Evolutionary conservation across 2,113 vertebrate species (phyloP).

Genomic region (Poeciliopsis occidentalis): DNA sequence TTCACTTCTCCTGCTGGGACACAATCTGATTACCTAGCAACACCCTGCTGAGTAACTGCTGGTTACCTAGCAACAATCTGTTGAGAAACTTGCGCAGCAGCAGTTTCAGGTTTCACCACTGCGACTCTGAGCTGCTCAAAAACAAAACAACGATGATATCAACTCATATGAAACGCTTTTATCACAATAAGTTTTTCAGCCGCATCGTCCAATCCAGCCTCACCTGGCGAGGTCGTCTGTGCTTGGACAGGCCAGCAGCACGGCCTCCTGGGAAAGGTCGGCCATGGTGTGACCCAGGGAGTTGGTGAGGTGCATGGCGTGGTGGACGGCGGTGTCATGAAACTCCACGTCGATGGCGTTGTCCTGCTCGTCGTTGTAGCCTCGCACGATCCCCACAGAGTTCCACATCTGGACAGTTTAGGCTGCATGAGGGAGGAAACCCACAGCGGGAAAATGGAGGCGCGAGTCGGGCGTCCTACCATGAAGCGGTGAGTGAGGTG

Average conservation of each 20-base stretch:
- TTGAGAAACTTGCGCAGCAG: too few species aligned
- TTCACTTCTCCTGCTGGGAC: too few species aligned
- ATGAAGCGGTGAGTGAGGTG: slow-evolving; percentile 96
- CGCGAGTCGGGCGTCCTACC: slow-evolving; percentile 72
- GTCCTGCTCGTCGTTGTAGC: slow-evolving; percentile 96
- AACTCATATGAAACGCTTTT: too few species aligned
- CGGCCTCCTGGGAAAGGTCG: slow-evolving; percentile 89
- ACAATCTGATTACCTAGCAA: too few species aligned
- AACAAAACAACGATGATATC: too few species aligned
- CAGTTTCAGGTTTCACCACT: too few species aligned
- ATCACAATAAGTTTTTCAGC: too few species aligned
- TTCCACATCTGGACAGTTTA: slow-evolving; percentile 87
- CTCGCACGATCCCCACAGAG: slow-evolving; percentile 90
- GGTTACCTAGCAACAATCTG: too few species aligned
- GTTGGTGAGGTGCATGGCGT: slow-evolving; percentile 93
- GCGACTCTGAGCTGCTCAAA: too few species aligned
- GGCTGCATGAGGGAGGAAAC: background rate
- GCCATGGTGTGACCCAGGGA: slow-evolving; percentile 88
- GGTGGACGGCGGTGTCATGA: slow-evolving; percentile 92
- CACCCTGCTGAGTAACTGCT: too few species aligned
- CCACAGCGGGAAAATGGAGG: background rate
- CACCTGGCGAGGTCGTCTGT: slow-evolving; percentile 91
- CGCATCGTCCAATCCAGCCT: background rate
- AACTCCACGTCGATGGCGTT: slow-evolving; percentile 96
- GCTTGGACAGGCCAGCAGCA: slow-evolving; percentile 89